Conservation (phyloP, 2,797 vertebrate species). For the Lates japonicus region DNA sequence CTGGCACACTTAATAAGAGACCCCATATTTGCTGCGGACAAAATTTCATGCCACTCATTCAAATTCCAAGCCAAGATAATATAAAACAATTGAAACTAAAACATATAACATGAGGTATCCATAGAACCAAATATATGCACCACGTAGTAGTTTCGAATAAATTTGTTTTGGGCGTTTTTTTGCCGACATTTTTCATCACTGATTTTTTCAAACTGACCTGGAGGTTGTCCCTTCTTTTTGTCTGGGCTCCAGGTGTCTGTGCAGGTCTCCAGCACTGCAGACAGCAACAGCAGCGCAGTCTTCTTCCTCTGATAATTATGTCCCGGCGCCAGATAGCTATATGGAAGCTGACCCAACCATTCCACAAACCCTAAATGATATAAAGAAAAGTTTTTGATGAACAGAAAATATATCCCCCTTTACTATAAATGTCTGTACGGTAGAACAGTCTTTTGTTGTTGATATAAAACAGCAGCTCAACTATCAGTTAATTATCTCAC, state of each 20-base stretch:
- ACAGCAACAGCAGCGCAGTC: conserved; percentile 88
- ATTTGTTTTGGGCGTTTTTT: neutral
- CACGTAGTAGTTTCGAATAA: neutral
- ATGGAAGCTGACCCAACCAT: conserved; percentile 88
- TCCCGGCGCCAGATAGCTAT: conserved; percentile 82
- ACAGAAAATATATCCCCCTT: neutral
- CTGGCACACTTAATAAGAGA: conserved; percentile 84
- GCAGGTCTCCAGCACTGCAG: conserved; percentile 90
- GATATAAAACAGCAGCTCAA: neutral
- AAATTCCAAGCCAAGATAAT: neutral
- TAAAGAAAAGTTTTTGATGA: neutral
- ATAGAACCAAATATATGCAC: neutral
- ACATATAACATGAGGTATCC: neutral
- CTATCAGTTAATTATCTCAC: conserved; percentile 76
- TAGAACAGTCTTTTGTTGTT: neutral
- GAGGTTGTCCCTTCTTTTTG: conserved; percentile 93
- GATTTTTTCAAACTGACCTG: conserved; percentile 81
- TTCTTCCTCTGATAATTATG: conserved; percentile 93
- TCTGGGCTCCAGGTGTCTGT: conserved; percentile 92
- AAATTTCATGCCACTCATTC: neutral
- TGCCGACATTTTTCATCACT: neutral
- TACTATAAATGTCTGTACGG: neutral
- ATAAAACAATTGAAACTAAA: neutral
- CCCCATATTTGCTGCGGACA: conserved; percentile 86
- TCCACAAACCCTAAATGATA: conserved; percentile 87